Conservation (phyloP, 1,140 invertebrate species). For the Cotesia chilonis region DNA sequence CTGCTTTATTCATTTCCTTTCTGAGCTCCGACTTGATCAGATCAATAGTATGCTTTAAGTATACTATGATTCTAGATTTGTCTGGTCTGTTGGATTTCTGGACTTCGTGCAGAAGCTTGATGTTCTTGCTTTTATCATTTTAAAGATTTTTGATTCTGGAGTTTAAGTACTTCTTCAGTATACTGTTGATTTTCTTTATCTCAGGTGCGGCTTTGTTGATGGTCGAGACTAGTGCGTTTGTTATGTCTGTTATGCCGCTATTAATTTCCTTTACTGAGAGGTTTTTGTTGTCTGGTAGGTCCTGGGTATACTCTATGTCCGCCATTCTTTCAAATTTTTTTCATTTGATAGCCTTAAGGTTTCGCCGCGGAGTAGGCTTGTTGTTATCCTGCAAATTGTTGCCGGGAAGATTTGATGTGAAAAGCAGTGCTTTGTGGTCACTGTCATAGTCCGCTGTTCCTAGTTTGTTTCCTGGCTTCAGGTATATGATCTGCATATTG, state of each 20-base stretch:
- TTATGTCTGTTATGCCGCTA: no score
- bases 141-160: no score
- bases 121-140: background rate
- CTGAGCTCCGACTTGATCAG: no score
- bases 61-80: background rate
- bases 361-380: background rate
- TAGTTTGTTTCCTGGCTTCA: background rate
- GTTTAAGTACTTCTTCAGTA: no score
- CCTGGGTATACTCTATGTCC: no score
- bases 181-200: no score
- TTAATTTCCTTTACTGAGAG: no score
- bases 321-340: no score
- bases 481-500: background rate
- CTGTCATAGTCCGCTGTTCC: conserved; percentile 28
- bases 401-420: background rate
- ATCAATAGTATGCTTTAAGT: background rate
- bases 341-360: background rate
- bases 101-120: conserved; percentile 2
- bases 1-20: no score
- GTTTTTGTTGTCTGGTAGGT: no score
- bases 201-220: no score
- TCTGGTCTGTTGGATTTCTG: background rate
- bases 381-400: background rate
- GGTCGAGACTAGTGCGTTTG: no score
- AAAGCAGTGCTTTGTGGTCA: background rate